phyloP scores from a whole-genome alignment of 2,113 vertebrate species.

The Cavia aperea region DNA sequence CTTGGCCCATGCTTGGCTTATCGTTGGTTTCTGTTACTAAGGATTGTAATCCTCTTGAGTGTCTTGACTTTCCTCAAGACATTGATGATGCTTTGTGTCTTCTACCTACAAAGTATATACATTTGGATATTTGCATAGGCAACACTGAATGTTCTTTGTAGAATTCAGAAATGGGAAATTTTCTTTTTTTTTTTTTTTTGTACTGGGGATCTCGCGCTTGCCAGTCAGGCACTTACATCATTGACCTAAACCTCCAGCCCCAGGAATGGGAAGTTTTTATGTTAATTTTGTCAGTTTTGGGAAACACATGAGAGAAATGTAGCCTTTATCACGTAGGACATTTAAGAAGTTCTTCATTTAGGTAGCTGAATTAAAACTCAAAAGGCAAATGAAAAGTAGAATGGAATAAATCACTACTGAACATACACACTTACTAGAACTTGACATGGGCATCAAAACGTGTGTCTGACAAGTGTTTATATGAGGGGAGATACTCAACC shows the following conservation, averaged over 20 bases:
- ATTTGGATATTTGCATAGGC: not conserved
- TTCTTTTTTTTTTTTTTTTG: too few species aligned
- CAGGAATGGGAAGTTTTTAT: not conserved
- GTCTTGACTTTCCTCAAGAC: not conserved
- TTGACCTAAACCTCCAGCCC: too few species aligned
- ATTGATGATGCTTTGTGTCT: not conserved
- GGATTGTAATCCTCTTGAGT: not conserved
- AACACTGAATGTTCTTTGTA: not conserved
- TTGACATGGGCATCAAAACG: slow-evolving; percentile 51
- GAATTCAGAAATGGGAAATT: not conserved
- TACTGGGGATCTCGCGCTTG: too few species aligned
- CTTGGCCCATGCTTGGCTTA: not conserved
- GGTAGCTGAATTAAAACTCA: slow-evolving; percentile 50
- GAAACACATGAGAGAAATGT: not conserved
- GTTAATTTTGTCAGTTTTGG: not conserved
- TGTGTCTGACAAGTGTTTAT: slow-evolving; percentile 53
- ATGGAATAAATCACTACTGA: slow-evolving; percentile 52
- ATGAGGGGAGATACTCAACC: slow-evolving; percentile 54
- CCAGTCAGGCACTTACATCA: too few species aligned
- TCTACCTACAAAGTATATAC: accelerated
- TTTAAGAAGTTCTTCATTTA: slow-evolving; percentile 45
- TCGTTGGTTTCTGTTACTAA: not conserved
- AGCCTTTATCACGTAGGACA: not conserved
- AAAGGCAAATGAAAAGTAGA: slow-evolving; percentile 52
- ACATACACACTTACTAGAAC: slow-evolving; percentile 17